A percentile compares a stretch with the other conserved stretches of the same genome.
phyloP scores from a whole-genome alignment of 2,113 vertebrate species.

The Takifugu flavidus region DNA sequence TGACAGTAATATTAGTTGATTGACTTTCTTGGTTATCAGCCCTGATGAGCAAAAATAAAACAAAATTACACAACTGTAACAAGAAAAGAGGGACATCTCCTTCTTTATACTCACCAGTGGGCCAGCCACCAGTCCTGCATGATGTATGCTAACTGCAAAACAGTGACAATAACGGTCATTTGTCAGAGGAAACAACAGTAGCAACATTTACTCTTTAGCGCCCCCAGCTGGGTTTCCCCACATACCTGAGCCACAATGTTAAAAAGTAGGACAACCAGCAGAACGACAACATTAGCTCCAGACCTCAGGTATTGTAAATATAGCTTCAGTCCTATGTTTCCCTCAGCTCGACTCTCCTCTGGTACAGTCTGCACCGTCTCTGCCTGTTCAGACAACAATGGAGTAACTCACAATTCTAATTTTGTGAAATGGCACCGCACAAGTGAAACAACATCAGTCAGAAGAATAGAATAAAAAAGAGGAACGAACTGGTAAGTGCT shows the following conservation, averaged over 20 bases:
- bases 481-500: slow-evolving; percentile 70
- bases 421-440: background rate
- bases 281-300: slow-evolving; percentile 73
- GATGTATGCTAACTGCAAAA: slow-evolving; percentile 78
- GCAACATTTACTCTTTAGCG: too few relatives aligned
- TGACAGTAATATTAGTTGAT: slow-evolving; percentile 2
- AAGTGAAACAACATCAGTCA: background rate
- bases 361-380: slow-evolving; percentile 70
- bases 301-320: slow-evolving; percentile 88
- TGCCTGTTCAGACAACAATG: slow-evolving; percentile 57
- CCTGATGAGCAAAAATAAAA: slow-evolving; percentile 38
- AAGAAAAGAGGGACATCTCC: background rate
- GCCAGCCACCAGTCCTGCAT: slow-evolving; percentile 98
- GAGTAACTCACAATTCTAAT: background rate
- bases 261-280: slow-evolving; percentile 75
- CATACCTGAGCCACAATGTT: slow-evolving; percentile 85
- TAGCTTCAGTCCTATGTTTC: slow-evolving; percentile 75
- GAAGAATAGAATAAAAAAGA: background rate
- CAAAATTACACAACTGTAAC: background rate
- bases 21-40: slow-evolving; percentile 65
- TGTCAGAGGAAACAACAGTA: background rate
- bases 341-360: slow-evolving; percentile 85
- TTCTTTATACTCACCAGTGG: slow-evolving; percentile 80
- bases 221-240: background rate
- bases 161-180: background rate